Evolutionary conservation across 2,797 vertebrate species (phyloP).

Genomic region (Hippocampus kuda): DNA sequence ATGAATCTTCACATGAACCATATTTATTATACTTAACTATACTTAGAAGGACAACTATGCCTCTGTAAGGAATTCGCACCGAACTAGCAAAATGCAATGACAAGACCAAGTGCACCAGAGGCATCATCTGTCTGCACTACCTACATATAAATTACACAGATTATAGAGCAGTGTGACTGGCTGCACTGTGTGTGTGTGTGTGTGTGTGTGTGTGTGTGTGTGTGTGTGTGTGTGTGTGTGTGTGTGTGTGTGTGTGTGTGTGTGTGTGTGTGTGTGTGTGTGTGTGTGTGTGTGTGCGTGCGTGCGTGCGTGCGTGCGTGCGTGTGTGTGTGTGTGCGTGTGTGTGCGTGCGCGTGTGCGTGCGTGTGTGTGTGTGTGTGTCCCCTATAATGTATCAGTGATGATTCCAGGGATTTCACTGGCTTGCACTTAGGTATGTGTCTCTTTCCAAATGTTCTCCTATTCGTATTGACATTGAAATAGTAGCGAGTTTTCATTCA

Average conservation of each 20-base stretch:
- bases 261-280: conserved; percentile 9
- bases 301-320: too few relatives aligned
- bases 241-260: neutral
- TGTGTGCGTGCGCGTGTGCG: conserved; percentile 1
- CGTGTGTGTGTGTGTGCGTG: conserved; percentile 7
- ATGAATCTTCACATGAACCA: conserved; percentile 23
- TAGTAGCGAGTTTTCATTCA: conserved; percentile 45
- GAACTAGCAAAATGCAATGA: conserved; percentile 36
- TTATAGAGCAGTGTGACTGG: conserved; percentile 54
- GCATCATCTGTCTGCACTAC: conserved; percentile 56
- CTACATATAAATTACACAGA: conserved; percentile 65
- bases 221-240: conserved; percentile 7
- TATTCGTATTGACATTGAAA: conserved; percentile 57
- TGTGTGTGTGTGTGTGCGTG: conserved; percentile 8
- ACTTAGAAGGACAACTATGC: conserved; percentile 28
- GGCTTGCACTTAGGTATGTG: conserved; percentile 8
- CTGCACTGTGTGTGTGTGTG: conserved; percentile 4
- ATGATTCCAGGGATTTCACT: neutral
- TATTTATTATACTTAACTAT: conserved; percentile 19
- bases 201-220: conserved; percentile 9
- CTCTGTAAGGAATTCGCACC: conserved; percentile 41
- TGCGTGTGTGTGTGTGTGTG: neutral
- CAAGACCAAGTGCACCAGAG: conserved; percentile 39
- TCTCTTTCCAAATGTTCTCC: conserved; percentile 19
- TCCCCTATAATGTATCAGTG: neutral